A percentile compares a stretch with the other conserved stretches of the same genome.
These are phyloP conservation scores for Montifringilla adamsi DNA, from an alignment of 2,113 vertebrate genomes.

Conservation along the genomic window DNA sequence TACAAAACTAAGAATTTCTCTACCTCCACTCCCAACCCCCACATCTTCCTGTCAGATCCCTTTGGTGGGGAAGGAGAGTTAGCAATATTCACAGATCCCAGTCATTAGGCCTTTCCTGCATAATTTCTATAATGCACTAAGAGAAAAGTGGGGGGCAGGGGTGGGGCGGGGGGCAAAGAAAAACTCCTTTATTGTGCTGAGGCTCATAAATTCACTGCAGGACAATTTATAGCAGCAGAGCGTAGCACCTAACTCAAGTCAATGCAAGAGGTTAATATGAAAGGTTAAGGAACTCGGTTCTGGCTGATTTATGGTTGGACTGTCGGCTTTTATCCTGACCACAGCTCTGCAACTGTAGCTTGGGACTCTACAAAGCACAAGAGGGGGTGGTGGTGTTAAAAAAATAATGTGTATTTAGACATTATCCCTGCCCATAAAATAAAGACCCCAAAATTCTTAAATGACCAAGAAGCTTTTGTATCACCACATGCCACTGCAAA, in stretches of 20 bases:
- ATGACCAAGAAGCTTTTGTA: background rate
- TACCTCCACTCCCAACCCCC: background rate
- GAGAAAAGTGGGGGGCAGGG: background rate
- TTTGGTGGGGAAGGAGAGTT: background rate
- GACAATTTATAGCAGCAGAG: slow-evolving; percentile 68
- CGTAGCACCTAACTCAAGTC: slow-evolving; percentile 73
- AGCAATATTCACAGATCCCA: slow-evolving; percentile 25
- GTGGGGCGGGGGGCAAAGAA: background rate
- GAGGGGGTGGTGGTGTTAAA: slow-evolving; percentile 40
- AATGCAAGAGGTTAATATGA: slow-evolving; percentile 79
- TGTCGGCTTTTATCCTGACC: slow-evolving; percentile 70
- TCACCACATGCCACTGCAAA: background rate
- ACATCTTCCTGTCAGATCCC: slow-evolving; percentile 49
- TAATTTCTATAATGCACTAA: slow-evolving; percentile 26
- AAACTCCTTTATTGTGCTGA: slow-evolving; percentile 43
- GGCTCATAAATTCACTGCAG: slow-evolving; percentile 72
- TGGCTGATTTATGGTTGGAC: slow-evolving; percentile 71
- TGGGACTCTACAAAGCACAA: slow-evolving; percentile 49
- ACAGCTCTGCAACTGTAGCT: slow-evolving; percentile 47
- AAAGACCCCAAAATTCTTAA: slow-evolving; percentile 55
- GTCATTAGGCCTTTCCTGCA: slow-evolving; percentile 44
- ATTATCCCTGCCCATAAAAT: slow-evolving; percentile 63
- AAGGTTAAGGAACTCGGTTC: slow-evolving; percentile 74
- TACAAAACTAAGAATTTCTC: slow-evolving; percentile 19
- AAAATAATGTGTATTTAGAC: slow-evolving; percentile 54